Conservation (phyloP, 2,797 vertebrate genomes). For the Steatocranus sp. region DNA sequence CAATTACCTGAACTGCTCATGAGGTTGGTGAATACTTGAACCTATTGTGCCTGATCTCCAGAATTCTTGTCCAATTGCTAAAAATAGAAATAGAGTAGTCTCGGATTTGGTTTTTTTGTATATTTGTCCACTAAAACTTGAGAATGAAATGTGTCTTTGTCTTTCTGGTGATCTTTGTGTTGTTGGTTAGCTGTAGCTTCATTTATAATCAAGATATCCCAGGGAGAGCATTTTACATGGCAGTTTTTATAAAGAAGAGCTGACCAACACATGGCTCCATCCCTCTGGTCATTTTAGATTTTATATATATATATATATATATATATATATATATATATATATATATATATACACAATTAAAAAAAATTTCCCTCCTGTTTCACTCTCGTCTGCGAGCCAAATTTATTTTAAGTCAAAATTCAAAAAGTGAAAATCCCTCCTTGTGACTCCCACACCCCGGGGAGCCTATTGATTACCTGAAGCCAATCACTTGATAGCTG, state of each 20-base stretch:
- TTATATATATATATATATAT: not conserved
- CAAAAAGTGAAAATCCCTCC: conserved; percentile 10
- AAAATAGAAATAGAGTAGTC: not conserved
- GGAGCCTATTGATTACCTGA: conserved; percentile 72
- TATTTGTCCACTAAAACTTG: not conserved
- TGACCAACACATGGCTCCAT: not conserved
- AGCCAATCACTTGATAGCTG: conserved; percentile 68
- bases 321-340: accelerated
- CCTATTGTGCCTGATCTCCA: not conserved
- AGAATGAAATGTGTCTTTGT: not conserved
- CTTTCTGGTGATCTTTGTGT: not conserved
- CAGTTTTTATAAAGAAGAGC: not conserved
- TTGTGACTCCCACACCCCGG: conserved; percentile 6
- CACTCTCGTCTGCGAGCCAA: not conserved
- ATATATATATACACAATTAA: accelerated
- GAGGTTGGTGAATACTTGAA: not conserved
- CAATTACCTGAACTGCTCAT: not conserved
- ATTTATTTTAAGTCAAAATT: conserved; percentile 62
- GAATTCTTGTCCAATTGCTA: not conserved
- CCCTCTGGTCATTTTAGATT: not conserved
- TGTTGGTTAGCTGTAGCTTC: not conserved
- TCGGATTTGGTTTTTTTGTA: not conserved
- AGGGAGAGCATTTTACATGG: not conserved
- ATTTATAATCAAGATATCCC: not conserved
- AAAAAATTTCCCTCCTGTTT: too few species aligned